Percentiles rank a stretch among this genome's conserved stretches.
phyloP scores from a whole-genome alignment of 2,113 vertebrate species.

The Sylvilagus bachmani region DNA sequence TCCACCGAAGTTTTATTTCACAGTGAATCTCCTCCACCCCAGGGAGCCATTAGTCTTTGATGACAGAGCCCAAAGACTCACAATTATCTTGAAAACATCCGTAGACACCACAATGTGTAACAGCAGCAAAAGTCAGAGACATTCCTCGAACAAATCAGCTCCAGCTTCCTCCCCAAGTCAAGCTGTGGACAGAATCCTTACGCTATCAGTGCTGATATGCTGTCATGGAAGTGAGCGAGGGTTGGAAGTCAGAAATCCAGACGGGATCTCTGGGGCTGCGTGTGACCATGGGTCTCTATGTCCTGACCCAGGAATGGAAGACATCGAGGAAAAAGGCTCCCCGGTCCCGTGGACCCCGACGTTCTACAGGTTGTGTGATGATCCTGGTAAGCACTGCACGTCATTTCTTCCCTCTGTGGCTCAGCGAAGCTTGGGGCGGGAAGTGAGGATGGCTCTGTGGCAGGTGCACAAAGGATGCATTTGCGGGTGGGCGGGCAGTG shows the following conservation, averaged over 20 bases:
- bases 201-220: neutral
- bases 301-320: neutral
- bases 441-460: neutral
- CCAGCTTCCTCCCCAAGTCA: neutral
- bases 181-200: neutral
- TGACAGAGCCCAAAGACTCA: neutral
- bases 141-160: neutral
- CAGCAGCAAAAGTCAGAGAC: neutral
- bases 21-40: neutral
- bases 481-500: neutral
- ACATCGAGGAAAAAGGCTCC: neutral
- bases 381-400: neutral
- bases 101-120: neutral
- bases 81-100: conserved; percentile 37
- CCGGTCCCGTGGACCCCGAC: neutral
- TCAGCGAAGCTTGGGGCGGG: neutral
- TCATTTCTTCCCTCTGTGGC: neutral
- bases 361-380: neutral
- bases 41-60: neutral
- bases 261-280: neutral
- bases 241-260: neutral
- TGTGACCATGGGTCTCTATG: neutral
- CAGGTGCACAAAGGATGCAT: no score
- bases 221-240: neutral
- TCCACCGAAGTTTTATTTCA: neutral